phyloP scores from a whole-genome alignment of 2,888 invertebrate genomes.

The Protophormia terraenovae region DNA sequence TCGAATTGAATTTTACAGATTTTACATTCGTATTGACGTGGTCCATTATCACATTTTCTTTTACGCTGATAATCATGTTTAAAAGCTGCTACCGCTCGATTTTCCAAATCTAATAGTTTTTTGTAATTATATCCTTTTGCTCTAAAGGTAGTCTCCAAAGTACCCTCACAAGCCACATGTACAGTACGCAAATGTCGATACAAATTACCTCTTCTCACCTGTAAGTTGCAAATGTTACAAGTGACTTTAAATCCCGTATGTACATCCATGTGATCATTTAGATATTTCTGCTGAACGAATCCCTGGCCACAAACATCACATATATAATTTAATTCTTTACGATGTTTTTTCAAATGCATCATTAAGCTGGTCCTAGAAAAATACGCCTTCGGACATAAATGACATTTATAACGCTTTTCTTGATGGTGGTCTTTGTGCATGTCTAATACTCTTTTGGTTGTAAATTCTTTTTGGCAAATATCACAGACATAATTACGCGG shows the following conservation, averaged over 20 bases:
- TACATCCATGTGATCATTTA: background rate
- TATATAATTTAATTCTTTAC: background rate
- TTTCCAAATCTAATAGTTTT: no score
- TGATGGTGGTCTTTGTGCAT: conserved; percentile 51
- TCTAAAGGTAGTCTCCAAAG: background rate
- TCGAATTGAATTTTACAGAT: background rate
- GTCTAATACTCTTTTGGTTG: background rate
- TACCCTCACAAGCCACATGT: background rate
- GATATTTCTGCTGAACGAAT: background rate
- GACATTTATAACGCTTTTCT: background rate
- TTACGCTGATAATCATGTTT: background rate
- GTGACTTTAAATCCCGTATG: background rate
- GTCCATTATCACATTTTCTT: background rate
- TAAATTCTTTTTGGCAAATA: background rate
- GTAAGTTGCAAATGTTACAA: background rate
- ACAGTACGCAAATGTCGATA: background rate
- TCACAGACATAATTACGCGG: background rate
- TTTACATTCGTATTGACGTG: background rate
- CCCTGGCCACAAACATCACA: background rate
- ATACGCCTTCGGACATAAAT: background rate
- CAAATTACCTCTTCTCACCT: background rate
- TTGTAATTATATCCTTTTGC: background rate
- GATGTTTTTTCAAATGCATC: background rate
- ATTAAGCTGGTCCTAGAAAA: background rate
- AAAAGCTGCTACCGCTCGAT: no score